Conservation (phyloP, 2,113 vertebrate genomes). For the Cebus imitator region DNA sequence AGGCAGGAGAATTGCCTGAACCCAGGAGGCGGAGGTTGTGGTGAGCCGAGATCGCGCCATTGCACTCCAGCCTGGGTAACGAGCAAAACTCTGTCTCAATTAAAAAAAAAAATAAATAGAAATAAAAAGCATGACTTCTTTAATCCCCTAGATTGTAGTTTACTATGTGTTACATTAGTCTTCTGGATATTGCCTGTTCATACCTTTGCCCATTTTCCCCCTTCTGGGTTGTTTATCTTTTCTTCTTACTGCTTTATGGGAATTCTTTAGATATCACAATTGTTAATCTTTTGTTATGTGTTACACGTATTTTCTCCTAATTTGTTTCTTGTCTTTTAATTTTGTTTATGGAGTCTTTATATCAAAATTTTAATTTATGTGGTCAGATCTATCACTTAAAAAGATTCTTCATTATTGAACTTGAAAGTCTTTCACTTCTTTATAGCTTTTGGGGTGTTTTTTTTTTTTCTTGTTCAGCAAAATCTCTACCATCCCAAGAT, state of each 20-base stretch:
- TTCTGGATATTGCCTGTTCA: not conserved
- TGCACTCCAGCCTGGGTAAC: no score
- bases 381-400: not conserved
- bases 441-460: not conserved
- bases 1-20: no score
- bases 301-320: not conserved
- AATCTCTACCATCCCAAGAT: not conserved
- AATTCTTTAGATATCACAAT: not conserved
- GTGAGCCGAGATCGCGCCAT: no score
- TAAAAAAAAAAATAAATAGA: no score
- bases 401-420: no score
- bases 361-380: not conserved
- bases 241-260: not conserved
- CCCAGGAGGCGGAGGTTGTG: no score
- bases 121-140: not conserved
- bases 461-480: not conserved
- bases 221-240: not conserved
- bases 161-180: not conserved
- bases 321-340: conserved; percentile 17
- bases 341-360: not conserved
- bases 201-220: not conserved
- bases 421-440: not conserved
- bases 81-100: no score
- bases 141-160: not conserved
- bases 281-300: not conserved